Evolutionary conservation across 2,113 vertebrate species (phyloP), one percentile per base, ranked within the genome.

Genomic region (Perognathus longimembris): DNA sequence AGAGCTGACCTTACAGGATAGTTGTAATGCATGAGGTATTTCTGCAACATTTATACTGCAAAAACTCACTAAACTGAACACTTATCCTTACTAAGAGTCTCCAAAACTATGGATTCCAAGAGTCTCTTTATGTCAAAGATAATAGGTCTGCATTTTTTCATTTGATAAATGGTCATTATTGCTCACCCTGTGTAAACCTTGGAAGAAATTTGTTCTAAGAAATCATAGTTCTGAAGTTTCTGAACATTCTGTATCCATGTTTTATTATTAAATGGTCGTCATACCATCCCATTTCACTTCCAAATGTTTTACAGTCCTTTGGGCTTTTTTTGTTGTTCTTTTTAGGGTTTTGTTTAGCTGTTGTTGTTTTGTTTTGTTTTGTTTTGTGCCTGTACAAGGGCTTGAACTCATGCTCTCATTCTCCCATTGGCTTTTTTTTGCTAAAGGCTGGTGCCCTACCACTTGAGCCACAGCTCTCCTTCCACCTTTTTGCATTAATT

Each of bases 221-320:
- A 64, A 83, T 75, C 0, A 59, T 24, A 2, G 14, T 38, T 36
- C 38, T 86, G 34, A 34, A 83, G 9, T 14, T 80, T 86, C 64
- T 50, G 24, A 77, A 24, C 21, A 59, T 70, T 15, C 18, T 32
- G 0, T 73, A 70, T 88, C n/a, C 3, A 38, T 30, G 8, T 59
- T 88, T 92, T 78, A 78, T 50, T 88, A 90, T 79, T 34, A 96
- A 66, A 66, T 5, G 9, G 57, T 83, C 24, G 73, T 75, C 6
- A 57, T 40, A 22, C 89, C 14, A 92, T 92, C 20, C 91, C 36
- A 75, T 78, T 88, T 3, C 18, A 73, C 32, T 20, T 80, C 26
- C 57, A 73, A 59, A 67, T 78, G 81, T 34, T 92, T 93, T 85
- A 15, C 69, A 81, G 40, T 76, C 0, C 12, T 71, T 30, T 82